A percentile compares a stretch with the other conserved stretches of the same genome.
Evolutionary conservation across 2,797 vertebrate genomes (phyloP).

Genomic region (Fringilla coelebs): DNA sequence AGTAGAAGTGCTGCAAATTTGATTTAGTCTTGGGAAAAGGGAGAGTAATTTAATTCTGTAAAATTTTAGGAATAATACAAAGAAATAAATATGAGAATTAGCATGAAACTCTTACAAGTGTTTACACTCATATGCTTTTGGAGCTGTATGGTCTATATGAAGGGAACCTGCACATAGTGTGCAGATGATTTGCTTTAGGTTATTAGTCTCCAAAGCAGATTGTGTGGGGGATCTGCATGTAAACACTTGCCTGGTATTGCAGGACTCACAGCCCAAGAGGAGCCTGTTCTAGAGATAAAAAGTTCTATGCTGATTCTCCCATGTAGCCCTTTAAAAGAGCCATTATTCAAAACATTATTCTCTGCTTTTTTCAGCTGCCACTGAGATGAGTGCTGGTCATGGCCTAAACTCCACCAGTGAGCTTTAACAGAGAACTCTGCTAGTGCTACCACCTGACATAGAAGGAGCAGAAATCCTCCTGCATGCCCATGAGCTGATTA

Average conservation of each 20-base stretch:
- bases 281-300: not conserved
- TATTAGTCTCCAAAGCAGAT: not conserved
- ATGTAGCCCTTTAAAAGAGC: not conserved
- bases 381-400: not conserved
- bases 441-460: rapidly evolving
- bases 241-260: not conserved
- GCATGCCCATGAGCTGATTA: not conserved
- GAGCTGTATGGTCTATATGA: not conserved
- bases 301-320: not conserved
- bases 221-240: not conserved
- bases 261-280: not conserved
- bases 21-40: not conserved
- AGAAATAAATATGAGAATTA: not conserved
- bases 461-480: not conserved
- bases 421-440: not conserved
- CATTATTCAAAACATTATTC: not conserved
- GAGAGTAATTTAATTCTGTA: not conserved
- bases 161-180: not conserved
- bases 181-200: not conserved
- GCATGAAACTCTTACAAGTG: not conserved
- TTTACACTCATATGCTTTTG: not conserved
- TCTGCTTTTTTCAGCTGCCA: not conserved
- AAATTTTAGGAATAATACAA: not conserved
- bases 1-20: not conserved
- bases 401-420: not conserved